Evolutionary conservation across 2,113 vertebrate species (phyloP), one percentile per base, ranked within the genome.

Genomic region (Atherinomorus stipes): DNA sequence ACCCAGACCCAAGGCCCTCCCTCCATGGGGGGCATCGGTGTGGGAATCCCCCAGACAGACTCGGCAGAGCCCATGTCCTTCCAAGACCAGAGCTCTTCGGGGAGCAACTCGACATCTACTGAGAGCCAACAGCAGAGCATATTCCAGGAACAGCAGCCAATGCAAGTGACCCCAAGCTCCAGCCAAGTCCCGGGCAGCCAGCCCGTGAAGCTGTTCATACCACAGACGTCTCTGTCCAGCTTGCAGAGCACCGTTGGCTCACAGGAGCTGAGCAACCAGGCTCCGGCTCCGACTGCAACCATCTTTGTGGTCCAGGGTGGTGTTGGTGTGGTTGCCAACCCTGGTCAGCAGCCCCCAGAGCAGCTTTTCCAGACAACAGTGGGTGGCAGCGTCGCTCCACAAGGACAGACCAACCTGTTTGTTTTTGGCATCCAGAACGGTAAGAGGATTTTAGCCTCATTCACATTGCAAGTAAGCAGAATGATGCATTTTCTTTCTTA

Each of bases 381-480:
- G 0, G 94, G 94, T 68, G 92, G 95, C 25, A 91, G 93, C 51
- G 95, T 98, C 83, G 95, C 92, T 85, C 95, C 96, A 81, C 93
- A 96, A 63, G 94, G 94, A n/a, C 95, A 95, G 2, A 86, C 96
- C 70, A 96, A 95, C 90, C 94, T 99, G 85, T 99, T 98, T 93
- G 94, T 99, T 53, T 99, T 99, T 70, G 97, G 97, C 86, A 96
- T 99, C 89, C 96, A 98, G 31, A 97, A 95, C 82, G 97, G 98
- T 99, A 93, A 99, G 96, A 71, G 25, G 12, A 21, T 71, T 50
- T 64, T 42, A 31, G 31, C 21, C n/a, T 7, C 59, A 10, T 61
- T 4, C 51, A 57, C 8, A 19, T 57, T 18, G 3, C 11, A 67
- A 67, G 40, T 8, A 1, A 3, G 23, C 5, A 49, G 38, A 37